Evolutionary conservation across 2,797 vertebrate genomes (phyloP), one percentile per base, ranked within the genome.

Genomic region (Thalassophryne amazonica): DNA sequence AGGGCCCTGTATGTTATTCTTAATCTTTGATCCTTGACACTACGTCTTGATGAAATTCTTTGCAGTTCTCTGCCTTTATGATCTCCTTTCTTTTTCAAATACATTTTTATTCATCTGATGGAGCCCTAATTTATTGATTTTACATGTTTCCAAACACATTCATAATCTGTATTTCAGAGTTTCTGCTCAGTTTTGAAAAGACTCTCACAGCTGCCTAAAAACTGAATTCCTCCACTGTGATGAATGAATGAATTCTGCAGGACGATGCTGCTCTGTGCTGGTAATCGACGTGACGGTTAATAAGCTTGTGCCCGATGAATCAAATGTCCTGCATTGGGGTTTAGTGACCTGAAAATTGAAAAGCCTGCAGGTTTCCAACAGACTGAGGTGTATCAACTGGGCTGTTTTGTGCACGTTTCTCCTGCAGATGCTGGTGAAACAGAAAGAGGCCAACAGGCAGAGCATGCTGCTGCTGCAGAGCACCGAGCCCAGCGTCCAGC

Each of bases 371-470:
- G 63, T 56, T 33, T 4, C 1, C 34, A 42, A 10, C 37, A 25
- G 14, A 34, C 29, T 31, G 6, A 15, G 27, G 35, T 10, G 20
- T 28, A 34, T 14, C 13, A 20, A 40, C 14, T 17, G 17, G 13
- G 41, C 7, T 18, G 4, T 16, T 37, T n/a, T 31, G 16, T 6
- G 35, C 23, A 12, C 15, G 4, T 2, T 2, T 11, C 16, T 45
- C 33, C 45, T 50, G 30, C 69, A 92, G 91, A 92, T 92, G 90
- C 52, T 92, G 80, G 88, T 92, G 65, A 91, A 91, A 70, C 91
- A 92, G 83, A 92, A 92, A 79, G 90, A 91, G 81, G 88, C 86
- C 15, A 92, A 91, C 68, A 80, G 91, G 14, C 90, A 91, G 84
- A 92, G 91, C 18, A 86, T 88, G 81, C 78, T 92, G 51, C 86